A percentile compares a stretch with the other conserved stretches of the same genome.
These are phyloP conservation scores for Yponomeuta evonymella DNA, from an alignment of 2,888 invertebrate genomes.

Conservation along the genomic window DNA sequence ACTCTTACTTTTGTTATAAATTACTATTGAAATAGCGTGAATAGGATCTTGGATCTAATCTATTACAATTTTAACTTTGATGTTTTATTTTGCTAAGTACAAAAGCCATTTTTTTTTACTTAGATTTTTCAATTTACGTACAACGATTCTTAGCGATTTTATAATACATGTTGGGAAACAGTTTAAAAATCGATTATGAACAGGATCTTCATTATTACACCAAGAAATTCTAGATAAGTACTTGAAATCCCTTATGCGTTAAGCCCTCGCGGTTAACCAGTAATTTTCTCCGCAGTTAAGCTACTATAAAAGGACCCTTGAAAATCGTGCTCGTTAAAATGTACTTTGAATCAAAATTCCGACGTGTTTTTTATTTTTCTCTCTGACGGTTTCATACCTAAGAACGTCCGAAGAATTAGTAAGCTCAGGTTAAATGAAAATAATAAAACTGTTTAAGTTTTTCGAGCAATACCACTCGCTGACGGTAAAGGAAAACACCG, in stretches of 20 bases:
- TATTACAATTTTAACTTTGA: neutral
- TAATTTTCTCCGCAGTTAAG: neutral
- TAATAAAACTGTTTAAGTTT: too few species aligned
- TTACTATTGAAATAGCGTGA: neutral
- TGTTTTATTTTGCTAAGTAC: neutral
- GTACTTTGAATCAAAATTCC: neutral
- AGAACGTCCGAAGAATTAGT: too few species aligned
- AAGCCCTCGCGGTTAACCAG: neutral
- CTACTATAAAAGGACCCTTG: slow-evolving; percentile 2
- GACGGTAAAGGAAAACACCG: too few species aligned
- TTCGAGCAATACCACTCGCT: too few species aligned
- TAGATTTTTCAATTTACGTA: neutral
- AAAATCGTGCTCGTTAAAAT: neutral
- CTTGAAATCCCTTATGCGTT: neutral
- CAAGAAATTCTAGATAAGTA: neutral
- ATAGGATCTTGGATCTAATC: neutral
- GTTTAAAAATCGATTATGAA: neutral
- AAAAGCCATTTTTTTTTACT: neutral
- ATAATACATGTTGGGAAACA: neutral
- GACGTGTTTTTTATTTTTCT: neutral
- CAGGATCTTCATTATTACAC: neutral
- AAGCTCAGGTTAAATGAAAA: too few species aligned
- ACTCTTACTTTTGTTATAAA: too few species aligned
- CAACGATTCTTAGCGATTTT: too few species aligned
- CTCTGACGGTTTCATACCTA: too few species aligned